Conservation (phyloP, 2,113 vertebrate species). For the Noturus placidus region DNA sequence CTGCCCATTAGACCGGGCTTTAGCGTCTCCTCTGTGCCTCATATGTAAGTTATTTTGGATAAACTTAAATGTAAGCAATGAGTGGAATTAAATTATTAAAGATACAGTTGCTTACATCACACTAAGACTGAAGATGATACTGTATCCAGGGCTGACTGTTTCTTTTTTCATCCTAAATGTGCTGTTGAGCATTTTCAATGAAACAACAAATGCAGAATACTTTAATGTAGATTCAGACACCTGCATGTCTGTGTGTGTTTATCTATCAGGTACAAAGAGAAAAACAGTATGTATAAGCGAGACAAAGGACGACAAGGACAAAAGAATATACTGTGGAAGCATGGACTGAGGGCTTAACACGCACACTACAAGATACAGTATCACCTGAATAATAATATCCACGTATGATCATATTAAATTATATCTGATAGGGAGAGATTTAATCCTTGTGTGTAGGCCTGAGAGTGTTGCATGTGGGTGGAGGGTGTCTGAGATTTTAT, state of each 20-base stretch:
- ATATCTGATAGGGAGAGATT: conserved; percentile 10
- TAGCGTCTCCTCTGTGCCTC: not conserved
- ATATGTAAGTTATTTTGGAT: not conserved
- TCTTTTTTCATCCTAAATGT: not conserved
- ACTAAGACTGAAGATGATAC: conserved; percentile 1
- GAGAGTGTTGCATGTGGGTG: conserved; percentile 66
- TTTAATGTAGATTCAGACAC: not conserved
- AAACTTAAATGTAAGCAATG: not conserved
- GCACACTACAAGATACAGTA: not conserved
- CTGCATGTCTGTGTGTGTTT: not conserved
- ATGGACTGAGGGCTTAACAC: not conserved
- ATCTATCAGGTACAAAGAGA: not conserved
- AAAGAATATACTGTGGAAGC: not conserved
- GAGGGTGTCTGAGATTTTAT: conserved; percentile 72
- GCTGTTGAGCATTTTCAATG: not conserved
- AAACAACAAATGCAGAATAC: not conserved
- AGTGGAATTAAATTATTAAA: not conserved
- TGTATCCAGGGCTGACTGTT: not conserved
- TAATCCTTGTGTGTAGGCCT: conserved; percentile 38
- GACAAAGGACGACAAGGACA: not conserved
- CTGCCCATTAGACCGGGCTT: not conserved
- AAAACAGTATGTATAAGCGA: not conserved
- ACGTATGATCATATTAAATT: not conserved
- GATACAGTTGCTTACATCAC: not conserved
- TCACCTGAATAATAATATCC: conserved; percentile 8